Conservation (phyloP, 2,888 invertebrate genomes). For the Catocala nupta region DNA sequence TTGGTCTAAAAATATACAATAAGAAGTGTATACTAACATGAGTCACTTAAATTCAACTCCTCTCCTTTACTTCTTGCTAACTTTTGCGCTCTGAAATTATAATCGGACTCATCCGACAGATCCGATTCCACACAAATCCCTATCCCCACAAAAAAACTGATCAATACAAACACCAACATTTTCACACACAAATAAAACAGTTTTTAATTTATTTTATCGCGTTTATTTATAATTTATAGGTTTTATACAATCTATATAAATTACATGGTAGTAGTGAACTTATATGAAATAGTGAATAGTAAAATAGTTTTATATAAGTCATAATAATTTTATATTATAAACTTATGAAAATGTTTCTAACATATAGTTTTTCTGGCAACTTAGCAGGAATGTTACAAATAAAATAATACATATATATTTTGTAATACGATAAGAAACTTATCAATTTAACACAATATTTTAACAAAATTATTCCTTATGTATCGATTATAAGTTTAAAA, state of each 20-base stretch:
- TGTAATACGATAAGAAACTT: conserved; percentile 26
- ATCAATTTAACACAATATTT: conserved; percentile 33
- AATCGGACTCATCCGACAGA: background rate
- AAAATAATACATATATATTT: conserved; percentile 13
- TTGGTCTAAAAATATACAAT: too few species aligned
- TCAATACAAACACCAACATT: conserved; percentile 19
- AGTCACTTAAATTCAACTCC: conserved; percentile 41
- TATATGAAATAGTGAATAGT: conserved; percentile 22
- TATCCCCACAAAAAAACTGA: background rate
- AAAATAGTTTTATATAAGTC: conserved; percentile 1
- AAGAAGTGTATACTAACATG: conserved; percentile 42
- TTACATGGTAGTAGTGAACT: conserved; percentile 10
- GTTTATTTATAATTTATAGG: conserved; percentile 34
- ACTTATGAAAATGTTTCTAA: background rate
- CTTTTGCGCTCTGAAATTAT: background rate
- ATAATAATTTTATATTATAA: conserved; percentile 12
- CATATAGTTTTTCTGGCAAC: conserved; percentile 19
- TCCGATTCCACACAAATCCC: background rate
- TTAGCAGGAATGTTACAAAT: conserved; percentile 41
- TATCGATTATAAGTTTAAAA: conserved; percentile 24
- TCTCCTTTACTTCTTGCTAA: background rate
- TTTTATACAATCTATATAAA: conserved; percentile 35
- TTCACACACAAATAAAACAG: conserved; percentile 36
- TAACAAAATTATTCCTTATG: conserved; percentile 26
- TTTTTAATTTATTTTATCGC: conserved; percentile 31